Percentiles rank a stretch among this genome's conserved stretches.
These are phyloP conservation scores for Rhinolophus sinicus DNA, from an alignment of 2,113 vertebrate species.

Conservation along the genomic window DNA sequence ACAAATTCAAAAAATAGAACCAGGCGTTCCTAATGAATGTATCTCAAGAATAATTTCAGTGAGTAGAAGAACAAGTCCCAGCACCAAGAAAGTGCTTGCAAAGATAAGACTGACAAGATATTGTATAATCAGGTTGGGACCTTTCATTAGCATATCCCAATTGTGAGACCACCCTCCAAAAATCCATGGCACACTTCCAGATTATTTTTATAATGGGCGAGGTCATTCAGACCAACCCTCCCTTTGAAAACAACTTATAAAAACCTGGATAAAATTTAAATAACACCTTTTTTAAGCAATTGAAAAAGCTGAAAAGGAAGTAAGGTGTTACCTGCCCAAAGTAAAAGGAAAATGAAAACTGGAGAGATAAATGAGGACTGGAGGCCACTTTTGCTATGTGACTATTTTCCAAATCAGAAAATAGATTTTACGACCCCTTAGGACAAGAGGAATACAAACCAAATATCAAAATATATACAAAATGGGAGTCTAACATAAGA, in stretches of 20 bases:
- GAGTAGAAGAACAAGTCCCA: neutral
- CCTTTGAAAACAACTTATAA: neutral
- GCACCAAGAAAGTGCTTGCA: neutral
- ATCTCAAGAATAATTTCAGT: neutral
- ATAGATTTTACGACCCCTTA: slow-evolving; percentile 6
- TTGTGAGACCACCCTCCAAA: neutral
- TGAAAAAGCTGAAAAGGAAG: neutral
- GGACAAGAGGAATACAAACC: neutral
- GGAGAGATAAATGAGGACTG: neutral
- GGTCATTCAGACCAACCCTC: neutral
- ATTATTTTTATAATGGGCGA: neutral
- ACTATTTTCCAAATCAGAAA: slow-evolving; percentile 6
- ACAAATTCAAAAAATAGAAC: neutral
- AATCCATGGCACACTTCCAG: neutral
- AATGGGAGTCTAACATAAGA: neutral
- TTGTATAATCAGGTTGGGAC: neutral
- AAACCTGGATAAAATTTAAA: neutral
- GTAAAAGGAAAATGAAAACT: neutral
- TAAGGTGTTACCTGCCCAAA: neutral
- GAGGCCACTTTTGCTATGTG: neutral
- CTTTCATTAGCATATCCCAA: neutral
- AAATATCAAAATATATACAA: neutral
- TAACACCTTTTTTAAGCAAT: neutral
- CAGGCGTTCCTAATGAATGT: neutral
- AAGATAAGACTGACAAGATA: neutral